Conservation (phyloP, 2,888 invertebrate species). For the Stratiomys singularior region DNA sequence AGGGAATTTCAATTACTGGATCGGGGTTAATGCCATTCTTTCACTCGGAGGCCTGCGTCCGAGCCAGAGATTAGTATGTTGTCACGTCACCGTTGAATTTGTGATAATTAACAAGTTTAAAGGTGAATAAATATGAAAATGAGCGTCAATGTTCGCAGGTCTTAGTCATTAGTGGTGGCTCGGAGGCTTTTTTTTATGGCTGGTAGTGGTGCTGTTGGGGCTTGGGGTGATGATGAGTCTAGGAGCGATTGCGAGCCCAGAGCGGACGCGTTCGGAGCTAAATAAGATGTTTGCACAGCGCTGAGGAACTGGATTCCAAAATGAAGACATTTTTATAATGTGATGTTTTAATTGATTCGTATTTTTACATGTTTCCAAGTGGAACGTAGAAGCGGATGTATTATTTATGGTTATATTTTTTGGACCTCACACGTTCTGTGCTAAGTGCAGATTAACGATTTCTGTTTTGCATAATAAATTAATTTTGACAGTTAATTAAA, state of each 20-base stretch:
- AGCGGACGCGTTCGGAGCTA: background rate
- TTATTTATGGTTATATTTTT: slow-evolving; percentile 41
- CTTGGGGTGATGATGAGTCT: slow-evolving; percentile 1
- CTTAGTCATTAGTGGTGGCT: slow-evolving; percentile 35
- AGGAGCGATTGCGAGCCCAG: slow-evolving; percentile 6
- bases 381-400: slow-evolving; percentile 31
- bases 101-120: slow-evolving; percentile 45
- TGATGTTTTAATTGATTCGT: slow-evolving; percentile 36
- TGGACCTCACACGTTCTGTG: slow-evolving; percentile 44
- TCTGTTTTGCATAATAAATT: slow-evolving; percentile 39
- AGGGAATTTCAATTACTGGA: slow-evolving; percentile 39
- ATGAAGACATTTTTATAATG: slow-evolving; percentile 41
- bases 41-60: background rate
- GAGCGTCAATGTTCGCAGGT: slow-evolving; percentile 25
- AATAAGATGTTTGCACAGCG: slow-evolving; percentile 28
- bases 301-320: slow-evolving; percentile 30
- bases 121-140: slow-evolving; percentile 46
- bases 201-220: background rate
- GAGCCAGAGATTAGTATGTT: slow-evolving; percentile 29
- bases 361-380: background rate
- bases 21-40: slow-evolving; percentile 45
- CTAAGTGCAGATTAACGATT: slow-evolving; percentile 43
- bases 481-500: slow-evolving; percentile 40
- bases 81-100: slow-evolving; percentile 44
- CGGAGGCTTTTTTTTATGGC: too few species aligned